Evolutionary conservation across 2,113 vertebrate genomes (phyloP).

Genomic region (Trogon surrucura): DNA sequence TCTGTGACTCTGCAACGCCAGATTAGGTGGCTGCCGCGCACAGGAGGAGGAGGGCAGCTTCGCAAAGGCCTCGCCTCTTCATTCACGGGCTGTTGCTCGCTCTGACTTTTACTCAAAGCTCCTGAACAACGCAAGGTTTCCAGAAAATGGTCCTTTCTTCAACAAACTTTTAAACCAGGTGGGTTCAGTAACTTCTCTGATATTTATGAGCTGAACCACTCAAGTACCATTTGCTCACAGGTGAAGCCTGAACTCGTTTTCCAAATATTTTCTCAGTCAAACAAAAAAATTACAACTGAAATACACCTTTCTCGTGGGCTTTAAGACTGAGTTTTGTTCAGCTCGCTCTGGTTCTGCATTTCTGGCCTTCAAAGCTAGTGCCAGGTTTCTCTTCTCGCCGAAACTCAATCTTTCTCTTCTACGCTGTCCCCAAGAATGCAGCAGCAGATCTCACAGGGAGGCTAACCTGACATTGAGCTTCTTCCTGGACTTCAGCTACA

Average conservation of each 20-base stretch:
- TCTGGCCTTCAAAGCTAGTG: not conserved
- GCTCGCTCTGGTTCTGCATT: not conserved
- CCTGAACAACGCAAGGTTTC: not conserved
- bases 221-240: not conserved
- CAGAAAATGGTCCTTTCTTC: not conserved
- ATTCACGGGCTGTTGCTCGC: not conserved
- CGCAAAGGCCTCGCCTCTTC: not conserved
- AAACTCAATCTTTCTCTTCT: not conserved
- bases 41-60: not conserved
- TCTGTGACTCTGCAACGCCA: not conserved
- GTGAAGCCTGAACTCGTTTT: not conserved
- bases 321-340: not conserved
- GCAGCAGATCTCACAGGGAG: not conserved
- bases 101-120: not conserved
- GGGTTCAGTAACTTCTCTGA: not conserved
- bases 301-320: not conserved
- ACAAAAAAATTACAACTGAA: not conserved
- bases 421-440: not conserved
- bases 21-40: not conserved
- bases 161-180: not conserved
- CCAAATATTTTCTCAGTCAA: not conserved
- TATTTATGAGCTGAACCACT: not conserved
- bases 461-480: not conserved
- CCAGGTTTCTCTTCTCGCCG: not conserved
- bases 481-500: not conserved